Percentiles rank a stretch among this genome's conserved stretches.
Conservation (phyloP, 2,113 vertebrate species). For the Isichthys henryi region DNA sequence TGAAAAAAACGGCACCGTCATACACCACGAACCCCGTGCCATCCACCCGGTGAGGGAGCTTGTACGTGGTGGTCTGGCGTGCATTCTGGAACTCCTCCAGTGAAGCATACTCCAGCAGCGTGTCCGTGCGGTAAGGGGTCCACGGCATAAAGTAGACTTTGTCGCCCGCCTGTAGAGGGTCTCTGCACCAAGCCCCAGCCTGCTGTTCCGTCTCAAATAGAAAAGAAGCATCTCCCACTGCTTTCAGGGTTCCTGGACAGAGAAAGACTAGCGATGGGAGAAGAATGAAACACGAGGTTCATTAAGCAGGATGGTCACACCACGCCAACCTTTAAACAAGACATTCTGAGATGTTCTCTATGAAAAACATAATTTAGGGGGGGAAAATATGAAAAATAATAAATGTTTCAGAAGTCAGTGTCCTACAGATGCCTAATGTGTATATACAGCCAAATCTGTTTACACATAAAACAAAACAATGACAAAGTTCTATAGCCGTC, state of each 20-base stretch:
- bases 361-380: constrained; percentile 27
- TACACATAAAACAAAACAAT: neutral
- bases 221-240: constrained; percentile 83
- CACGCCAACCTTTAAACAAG: constrained; percentile 3
- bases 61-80: constrained; percentile 88
- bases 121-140: constrained; percentile 96
- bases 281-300: neutral
- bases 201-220: constrained; percentile 94
- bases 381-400: neutral
- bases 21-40: constrained; percentile 97
- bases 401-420: neutral
- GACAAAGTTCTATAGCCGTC: neutral
- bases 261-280: constrained; percentile 85
- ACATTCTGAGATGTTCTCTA: constrained; percentile 5
- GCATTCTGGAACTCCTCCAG: constrained; percentile 85
- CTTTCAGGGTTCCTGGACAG: constrained; percentile 95
- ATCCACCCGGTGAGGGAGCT: constrained; percentile 92
- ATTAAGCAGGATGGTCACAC: constrained; percentile 8
- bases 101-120: constrained; percentile 87
- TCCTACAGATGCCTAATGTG: neutral
- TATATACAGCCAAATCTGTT: neutral
- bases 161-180: constrained; percentile 93
- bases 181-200: constrained; percentile 96
- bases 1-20: constrained; percentile 95
- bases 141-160: constrained; percentile 99